Conservation (phyloP, 2,113 vertebrate genomes). For the Albula goreensis region DNA sequence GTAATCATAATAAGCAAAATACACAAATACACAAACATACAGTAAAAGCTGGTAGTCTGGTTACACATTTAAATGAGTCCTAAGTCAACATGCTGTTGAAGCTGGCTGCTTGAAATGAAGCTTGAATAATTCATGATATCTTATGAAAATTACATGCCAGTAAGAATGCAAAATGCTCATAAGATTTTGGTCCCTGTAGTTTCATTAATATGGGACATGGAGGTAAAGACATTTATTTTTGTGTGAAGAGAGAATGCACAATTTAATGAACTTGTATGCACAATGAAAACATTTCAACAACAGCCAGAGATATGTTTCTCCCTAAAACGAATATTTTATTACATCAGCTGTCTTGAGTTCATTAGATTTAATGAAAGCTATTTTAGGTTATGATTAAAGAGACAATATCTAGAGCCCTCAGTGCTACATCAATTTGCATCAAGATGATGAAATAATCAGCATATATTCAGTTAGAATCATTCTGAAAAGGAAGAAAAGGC, state of each 20-base stretch:
- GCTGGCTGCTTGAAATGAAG: slow-evolving; percentile 10
- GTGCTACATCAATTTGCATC: neutral
- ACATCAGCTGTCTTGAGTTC: neutral
- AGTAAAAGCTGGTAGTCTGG: neutral
- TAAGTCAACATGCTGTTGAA: neutral
- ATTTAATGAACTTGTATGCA: slow-evolving; percentile 9
- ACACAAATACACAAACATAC: neutral
- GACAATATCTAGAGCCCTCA: neutral
- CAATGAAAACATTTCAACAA: slow-evolving; percentile 13
- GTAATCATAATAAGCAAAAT: no score
- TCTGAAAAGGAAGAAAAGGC: neutral
- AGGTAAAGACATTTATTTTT: slow-evolving; percentile 7
- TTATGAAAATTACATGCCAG: slow-evolving; percentile 15
- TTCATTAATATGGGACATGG: slow-evolving; percentile 2
- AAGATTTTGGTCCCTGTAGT: slow-evolving; percentile 2
- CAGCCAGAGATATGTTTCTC: slow-evolving; percentile 14
- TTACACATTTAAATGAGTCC: neutral
- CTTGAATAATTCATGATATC: slow-evolving; percentile 12
- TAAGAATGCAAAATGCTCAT: slow-evolving; percentile 10
- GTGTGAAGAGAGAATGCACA: neutral
- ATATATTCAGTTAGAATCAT: neutral
- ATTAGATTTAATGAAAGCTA: neutral
- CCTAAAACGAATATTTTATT: slow-evolving; percentile 15
- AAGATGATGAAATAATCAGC: slow-evolving; percentile 1
- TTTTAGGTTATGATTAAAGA: slow-evolving; percentile 6